These are phyloP conservation scores for Cybosia mesomella DNA, from an alignment of 2,888 invertebrate species.

Conservation along the genomic window DNA sequence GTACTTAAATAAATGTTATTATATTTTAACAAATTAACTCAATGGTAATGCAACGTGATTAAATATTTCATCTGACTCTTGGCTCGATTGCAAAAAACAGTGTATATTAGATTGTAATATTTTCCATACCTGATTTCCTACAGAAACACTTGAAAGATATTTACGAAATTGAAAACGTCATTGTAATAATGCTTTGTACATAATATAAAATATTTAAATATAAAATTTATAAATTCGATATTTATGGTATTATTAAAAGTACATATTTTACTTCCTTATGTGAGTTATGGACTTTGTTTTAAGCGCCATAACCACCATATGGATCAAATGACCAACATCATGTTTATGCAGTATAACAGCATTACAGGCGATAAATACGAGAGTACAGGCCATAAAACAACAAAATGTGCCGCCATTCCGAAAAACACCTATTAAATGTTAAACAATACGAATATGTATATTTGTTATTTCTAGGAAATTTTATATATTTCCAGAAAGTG, in stretches of 20 bases:
- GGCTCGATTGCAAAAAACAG: too few species aligned
- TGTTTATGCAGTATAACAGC: slow-evolving; percentile 40
- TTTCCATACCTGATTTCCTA: too few species aligned
- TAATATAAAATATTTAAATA: too few species aligned
- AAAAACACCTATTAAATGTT: slow-evolving; percentile 29
- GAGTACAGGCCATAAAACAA: slow-evolving; percentile 37
- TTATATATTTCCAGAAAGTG: not conserved
- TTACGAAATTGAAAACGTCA: not conserved
- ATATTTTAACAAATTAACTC: too few species aligned
- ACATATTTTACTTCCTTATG: slow-evolving; percentile 25
- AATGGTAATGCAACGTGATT: too few species aligned
- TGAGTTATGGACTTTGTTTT: slow-evolving; percentile 36
- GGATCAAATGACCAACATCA: slow-evolving; percentile 29
- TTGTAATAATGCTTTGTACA: not conserved
- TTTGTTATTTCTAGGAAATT: slow-evolving; percentile 8
- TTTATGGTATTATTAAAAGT: slow-evolving; percentile 24
- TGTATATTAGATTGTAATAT: too few species aligned
- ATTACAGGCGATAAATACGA: slow-evolving; percentile 39
- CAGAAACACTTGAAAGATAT: not conserved
- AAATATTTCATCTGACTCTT: too few species aligned
- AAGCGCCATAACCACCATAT: slow-evolving; percentile 15
- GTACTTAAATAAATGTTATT: too few species aligned
- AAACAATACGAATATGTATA: slow-evolving; percentile 10
- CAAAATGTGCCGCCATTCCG: slow-evolving; percentile 25
- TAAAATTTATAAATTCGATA: slow-evolving; percentile 30